phyloP scores from a whole-genome alignment of 2,797 vertebrate genomes.

The Emydoidea blandingii region DNA sequence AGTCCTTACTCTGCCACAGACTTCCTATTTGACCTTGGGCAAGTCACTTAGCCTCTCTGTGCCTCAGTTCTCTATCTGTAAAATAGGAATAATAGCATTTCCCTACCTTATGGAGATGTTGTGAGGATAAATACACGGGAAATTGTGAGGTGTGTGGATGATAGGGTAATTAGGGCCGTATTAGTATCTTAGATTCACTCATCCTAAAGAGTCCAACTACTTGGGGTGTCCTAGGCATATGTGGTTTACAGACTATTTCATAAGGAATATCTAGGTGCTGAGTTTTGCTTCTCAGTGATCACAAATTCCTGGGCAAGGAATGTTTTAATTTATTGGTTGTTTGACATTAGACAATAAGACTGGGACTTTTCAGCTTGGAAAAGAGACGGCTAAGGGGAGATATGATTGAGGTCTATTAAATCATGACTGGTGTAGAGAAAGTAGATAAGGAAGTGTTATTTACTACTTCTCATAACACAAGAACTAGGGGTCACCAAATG shows the following conservation, averaged over 20 bases:
- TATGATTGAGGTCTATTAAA: too few species aligned
- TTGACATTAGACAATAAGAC: background rate
- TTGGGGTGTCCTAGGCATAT: background rate
- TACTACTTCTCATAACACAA: too few species aligned
- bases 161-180: background rate
- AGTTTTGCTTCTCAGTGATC: background rate
- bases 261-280: background rate
- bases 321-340: background rate
- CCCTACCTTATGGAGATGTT: background rate
- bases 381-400: too few species aligned
- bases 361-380: too few species aligned
- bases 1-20: background rate
- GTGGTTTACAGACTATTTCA: background rate
- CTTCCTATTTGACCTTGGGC: background rate
- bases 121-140: background rate
- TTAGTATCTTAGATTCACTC: background rate
- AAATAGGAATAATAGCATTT: background rate
- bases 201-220: background rate
- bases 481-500: too few species aligned
- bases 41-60: background rate
- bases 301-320: background rate
- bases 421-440: too few species aligned
- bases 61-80: background rate
- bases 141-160: background rate
- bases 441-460: too few species aligned